Evolutionary conservation across 1,140 invertebrate genomes (phyloP), one percentile per base, ranked within the genome.

Genomic region (Chrysopa pallens): DNA sequence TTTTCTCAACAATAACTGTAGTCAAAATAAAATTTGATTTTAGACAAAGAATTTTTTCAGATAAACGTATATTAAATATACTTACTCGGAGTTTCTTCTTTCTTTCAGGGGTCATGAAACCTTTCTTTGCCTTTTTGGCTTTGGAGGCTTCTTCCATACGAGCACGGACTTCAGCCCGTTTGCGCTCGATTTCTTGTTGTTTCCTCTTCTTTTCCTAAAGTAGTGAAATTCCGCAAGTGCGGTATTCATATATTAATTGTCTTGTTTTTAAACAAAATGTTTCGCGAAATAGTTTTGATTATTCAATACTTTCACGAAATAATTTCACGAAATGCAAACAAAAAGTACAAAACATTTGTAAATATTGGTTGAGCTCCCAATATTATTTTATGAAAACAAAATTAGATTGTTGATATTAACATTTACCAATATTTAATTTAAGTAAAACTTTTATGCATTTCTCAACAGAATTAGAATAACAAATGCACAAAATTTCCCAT

Each of bases 41-140:
- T 33, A 33, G 38, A 13, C 11, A 7, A 35, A 38, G 8, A 37
- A 13, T 28, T 29, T 43, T 38, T 37, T 41, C 36, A 29, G 2
- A 38, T 11, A 46, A n/a, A 14, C 5, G n/a, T 35, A 12, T 11
- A 6, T 38, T 42, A 28, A 13, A 28, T 39, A 17, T 43, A 76
- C 80, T 73, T 63, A 90, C 87, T 75, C 90, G 83, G 60, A 94
- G 84, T 67, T 94, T 94, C 85, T 93, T 93, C 82, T 94, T 94
- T 65, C 90, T 88, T 69, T 93, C 88, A 51, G 90, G 90, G 59
- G 89, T 94, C 90, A 94, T 93, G 80, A 94, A 94, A 80, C 89
- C 89, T 69, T 92, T 92, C 78, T 93, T 93, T 61, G 84, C 85
- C 71, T 90, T 90, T 68, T 92, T 92, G 62, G 84, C 84, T 63